Evolutionary conservation across 2,888 invertebrate species (phyloP).

Genomic region (Blastobasis lacticolella): DNA sequence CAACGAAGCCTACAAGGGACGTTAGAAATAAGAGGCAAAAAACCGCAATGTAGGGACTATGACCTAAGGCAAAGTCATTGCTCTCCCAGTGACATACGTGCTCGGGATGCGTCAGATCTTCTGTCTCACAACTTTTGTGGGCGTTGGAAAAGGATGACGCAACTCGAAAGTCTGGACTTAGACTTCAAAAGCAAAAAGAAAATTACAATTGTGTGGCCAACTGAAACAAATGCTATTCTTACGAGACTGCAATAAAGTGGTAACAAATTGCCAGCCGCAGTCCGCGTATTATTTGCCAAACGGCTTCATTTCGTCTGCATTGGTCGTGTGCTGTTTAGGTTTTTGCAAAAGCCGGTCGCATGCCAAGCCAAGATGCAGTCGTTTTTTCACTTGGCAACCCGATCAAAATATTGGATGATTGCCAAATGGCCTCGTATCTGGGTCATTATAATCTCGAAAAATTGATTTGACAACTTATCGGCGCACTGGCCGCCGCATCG

Average conservation of each 20-base stretch:
- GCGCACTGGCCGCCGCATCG: slow-evolving; percentile 8
- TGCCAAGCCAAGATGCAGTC: slow-evolving; percentile 15
- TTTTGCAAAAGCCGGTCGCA: slow-evolving; percentile 1
- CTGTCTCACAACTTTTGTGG: background rate
- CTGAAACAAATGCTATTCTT: too few relatives aligned
- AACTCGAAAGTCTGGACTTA: too few relatives aligned
- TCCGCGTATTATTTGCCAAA: background rate
- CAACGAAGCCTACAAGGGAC: background rate
- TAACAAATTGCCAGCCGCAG: too few relatives aligned
- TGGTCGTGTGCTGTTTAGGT: background rate
- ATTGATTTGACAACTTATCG: slow-evolving; percentile 55
- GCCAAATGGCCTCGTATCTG: slow-evolving; percentile 51
- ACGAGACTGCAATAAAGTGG: too few relatives aligned
- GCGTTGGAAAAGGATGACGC: background rate
- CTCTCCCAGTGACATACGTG: background rate
- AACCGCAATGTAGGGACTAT: background rate
- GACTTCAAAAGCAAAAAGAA: background rate
- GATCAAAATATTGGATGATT: slow-evolving; percentile 48
- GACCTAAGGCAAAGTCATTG: background rate
- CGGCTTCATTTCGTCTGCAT: background rate
- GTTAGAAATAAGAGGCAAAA: background rate
- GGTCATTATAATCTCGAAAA: slow-evolving; percentile 57
- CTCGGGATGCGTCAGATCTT: background rate
- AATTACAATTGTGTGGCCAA: too few relatives aligned
- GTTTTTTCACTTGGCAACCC: slow-evolving; percentile 36